Conservation (phyloP, 2,113 vertebrate genomes). For the Melanocharis versteri region DNA sequence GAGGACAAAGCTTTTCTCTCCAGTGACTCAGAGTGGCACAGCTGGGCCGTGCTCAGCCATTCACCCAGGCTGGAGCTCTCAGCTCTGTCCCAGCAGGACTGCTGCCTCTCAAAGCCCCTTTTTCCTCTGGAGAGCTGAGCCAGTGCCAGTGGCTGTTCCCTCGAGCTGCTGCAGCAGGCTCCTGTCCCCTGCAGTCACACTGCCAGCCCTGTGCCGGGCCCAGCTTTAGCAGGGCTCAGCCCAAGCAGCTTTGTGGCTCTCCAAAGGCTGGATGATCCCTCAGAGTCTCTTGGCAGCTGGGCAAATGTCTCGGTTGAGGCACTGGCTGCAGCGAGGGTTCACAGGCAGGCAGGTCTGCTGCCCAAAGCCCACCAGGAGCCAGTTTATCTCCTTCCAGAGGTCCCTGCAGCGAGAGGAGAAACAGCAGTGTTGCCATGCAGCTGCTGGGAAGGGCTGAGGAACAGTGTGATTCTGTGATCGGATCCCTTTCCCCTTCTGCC, state of each 20-base stretch:
- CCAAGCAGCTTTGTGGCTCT: neutral
- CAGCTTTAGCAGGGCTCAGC: neutral
- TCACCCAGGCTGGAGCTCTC: neutral
- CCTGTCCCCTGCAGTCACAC: neutral
- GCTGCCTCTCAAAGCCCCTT: neutral
- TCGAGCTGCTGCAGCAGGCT: neutral
- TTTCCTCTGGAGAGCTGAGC: neutral
- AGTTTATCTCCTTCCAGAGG: constrained; percentile 92
- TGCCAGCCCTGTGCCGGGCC: neutral
- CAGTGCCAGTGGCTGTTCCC: neutral
- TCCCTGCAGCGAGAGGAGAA: constrained; percentile 72
- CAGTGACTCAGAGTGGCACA: neutral
- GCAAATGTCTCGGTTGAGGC: constrained; percentile 87
- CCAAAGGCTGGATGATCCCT: neutral
- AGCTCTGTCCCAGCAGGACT: neutral
- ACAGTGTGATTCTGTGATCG: neutral
- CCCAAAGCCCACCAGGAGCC: constrained; percentile 93
- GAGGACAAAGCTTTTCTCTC: neutral
- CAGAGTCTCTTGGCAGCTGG: constrained; percentile 73
- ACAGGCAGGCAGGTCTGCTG: constrained; percentile 92
- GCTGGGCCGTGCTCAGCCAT: neutral
- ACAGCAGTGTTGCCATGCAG: neutral
- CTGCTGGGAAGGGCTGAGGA: neutral
- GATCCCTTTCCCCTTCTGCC: neutral
- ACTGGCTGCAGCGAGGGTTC: constrained; percentile 81